phyloP scores from a whole-genome alignment of 1,140 invertebrate genomes.

The Drosophila littoralis region DNA sequence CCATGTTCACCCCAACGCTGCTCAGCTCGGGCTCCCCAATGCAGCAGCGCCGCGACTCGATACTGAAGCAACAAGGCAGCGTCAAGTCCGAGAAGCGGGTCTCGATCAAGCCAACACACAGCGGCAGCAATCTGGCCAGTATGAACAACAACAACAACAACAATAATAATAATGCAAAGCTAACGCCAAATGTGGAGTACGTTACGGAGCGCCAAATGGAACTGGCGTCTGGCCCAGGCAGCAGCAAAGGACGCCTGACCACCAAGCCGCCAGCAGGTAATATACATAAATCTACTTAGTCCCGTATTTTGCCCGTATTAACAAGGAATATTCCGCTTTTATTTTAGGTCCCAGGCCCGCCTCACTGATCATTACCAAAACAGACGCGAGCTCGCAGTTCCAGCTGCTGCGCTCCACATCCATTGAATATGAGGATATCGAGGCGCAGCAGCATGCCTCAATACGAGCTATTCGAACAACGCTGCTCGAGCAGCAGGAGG shows the following conservation, averaged over 20 bases:
- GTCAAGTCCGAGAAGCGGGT: constrained; percentile 79
- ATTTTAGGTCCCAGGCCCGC: constrained; percentile 71
- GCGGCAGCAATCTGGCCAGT: constrained; percentile 40
- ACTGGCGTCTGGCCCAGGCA: constrained; percentile 24
- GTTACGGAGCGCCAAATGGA: constrained; percentile 69
- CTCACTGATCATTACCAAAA: constrained; percentile 80
- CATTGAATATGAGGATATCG: constrained; percentile 82
- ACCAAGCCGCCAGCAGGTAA: constrained; percentile 68
- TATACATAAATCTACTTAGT: neutral
- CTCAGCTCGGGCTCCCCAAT: constrained; percentile 46
- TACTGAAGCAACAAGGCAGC: constrained; percentile 80
- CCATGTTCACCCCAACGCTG: constrained; percentile 29
- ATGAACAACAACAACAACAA: constrained; percentile 44
- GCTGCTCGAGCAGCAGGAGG: constrained; percentile 76
- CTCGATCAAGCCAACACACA: constrained; percentile 72
- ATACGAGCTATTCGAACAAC: constrained; percentile 59
- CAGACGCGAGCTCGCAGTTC: constrained; percentile 70
- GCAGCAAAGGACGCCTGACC: constrained; percentile 59
- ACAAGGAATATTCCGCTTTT: neutral
- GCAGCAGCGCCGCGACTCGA: constrained; percentile 75
- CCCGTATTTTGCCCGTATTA: neutral
- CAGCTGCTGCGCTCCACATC: constrained; percentile 81
- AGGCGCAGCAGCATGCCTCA: constrained; percentile 68
- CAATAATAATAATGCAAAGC: constrained; percentile 63
- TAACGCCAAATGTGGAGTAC: constrained; percentile 73